phyloP scores from a whole-genome alignment of 2,113 vertebrate species.

The Girardinichthys multiradiatus region DNA sequence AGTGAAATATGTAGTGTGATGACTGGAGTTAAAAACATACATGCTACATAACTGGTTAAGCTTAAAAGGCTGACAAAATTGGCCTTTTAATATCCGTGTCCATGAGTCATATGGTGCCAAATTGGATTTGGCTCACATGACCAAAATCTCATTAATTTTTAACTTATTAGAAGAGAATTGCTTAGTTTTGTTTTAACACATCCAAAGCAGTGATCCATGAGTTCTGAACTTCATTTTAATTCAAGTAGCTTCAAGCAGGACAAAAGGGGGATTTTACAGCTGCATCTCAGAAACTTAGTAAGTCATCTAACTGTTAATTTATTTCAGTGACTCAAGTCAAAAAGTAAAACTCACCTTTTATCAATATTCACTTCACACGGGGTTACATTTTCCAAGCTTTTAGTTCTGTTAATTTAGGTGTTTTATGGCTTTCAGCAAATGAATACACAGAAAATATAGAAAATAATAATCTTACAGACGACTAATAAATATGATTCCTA shows the following conservation, averaged over 20 bases:
- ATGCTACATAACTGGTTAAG: slow-evolving; percentile 31
- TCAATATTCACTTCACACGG: background rate
- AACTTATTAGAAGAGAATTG: slow-evolving; percentile 65
- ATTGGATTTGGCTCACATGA: slow-evolving; percentile 77
- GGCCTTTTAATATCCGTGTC: slow-evolving; percentile 72
- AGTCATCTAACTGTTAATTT: background rate
- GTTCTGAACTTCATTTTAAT: slow-evolving; percentile 34
- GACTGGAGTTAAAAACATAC: slow-evolving; percentile 61
- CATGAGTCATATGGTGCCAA: slow-evolving; percentile 68
- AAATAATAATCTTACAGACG: too few relatives aligned
- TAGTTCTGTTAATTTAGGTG: too few relatives aligned
- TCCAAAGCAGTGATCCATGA: slow-evolving; percentile 51
- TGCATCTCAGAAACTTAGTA: background rate
- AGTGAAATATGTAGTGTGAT: slow-evolving; percentile 53
- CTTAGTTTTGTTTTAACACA: slow-evolving; percentile 66
- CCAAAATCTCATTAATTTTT: slow-evolving; percentile 76
- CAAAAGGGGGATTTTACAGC: slow-evolving; percentile 33
- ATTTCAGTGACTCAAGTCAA: background rate
- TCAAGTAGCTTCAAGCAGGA: slow-evolving; percentile 32
- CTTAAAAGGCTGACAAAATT: slow-evolving; percentile 60
- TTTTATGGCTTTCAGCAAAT: too few relatives aligned
- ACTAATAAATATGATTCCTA: too few relatives aligned
- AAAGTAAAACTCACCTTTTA: background rate
- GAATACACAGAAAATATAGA: too few relatives aligned
- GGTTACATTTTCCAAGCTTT: too few relatives aligned